These are phyloP conservation scores for Petrocephalus sullivani DNA, from an alignment of 2,797 vertebrate species.

Conservation along the genomic window DNA sequence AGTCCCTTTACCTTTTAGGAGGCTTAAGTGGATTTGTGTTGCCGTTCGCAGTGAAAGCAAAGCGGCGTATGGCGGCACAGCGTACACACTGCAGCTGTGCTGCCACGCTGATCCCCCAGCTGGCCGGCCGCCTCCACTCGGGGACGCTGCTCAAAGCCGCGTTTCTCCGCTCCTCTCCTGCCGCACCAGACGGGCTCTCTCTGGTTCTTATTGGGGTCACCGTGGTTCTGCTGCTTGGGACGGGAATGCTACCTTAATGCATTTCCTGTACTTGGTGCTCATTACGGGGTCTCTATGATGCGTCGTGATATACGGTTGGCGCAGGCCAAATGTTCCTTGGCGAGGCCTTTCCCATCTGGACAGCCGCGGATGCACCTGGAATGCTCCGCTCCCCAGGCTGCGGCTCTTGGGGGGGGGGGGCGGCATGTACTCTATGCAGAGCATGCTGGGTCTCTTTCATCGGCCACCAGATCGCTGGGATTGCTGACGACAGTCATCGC, in stretches of 20 bases:
- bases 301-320: background rate
- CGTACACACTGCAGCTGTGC: background rate
- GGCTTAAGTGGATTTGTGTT: background rate
- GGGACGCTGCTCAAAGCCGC: background rate
- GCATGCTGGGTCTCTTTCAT: background rate
- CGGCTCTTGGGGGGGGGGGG: background rate
- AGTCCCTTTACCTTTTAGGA: background rate
- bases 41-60: background rate
- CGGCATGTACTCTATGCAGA: background rate
- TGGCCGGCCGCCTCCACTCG: background rate
- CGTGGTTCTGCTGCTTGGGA: background rate
- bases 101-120: background rate
- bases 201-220: background rate
- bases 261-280: background rate
- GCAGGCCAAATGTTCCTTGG: background rate
- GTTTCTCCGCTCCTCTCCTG: background rate
- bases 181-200: background rate
- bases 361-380: background rate
- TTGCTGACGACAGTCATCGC: slow-evolving; percentile 16
- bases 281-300: background rate
- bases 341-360: background rate
- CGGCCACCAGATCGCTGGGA: slow-evolving; percentile 6
- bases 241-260: background rate
- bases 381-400: background rate
- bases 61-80: background rate